These are phyloP conservation scores for Solea senegalensis DNA, from an alignment of 2,113 vertebrate genomes.

Conservation along the genomic window DNA sequence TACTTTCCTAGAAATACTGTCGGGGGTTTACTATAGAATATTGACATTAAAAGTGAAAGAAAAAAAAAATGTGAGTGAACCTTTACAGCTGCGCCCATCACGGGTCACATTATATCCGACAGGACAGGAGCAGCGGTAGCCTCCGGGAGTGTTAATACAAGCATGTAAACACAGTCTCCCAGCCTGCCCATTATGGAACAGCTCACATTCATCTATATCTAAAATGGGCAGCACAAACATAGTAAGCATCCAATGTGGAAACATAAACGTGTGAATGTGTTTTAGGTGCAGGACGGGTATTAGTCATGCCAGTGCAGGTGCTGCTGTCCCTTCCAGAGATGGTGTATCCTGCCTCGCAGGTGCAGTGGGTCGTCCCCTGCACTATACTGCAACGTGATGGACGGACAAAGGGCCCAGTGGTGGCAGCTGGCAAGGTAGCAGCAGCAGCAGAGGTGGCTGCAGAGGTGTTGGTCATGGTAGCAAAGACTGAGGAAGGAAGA, in stretches of 20 bases:
- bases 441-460: slow-evolving; percentile 61
- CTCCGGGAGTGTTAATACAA: slow-evolving; percentile 88
- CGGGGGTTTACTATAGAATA: too few species aligned
- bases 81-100: slow-evolving; percentile 83
- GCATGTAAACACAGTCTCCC: slow-evolving; percentile 84
- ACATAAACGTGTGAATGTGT: neutral
- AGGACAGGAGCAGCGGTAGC: slow-evolving; percentile 88
- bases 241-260: neutral
- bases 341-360: slow-evolving; percentile 86
- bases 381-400: slow-evolving; percentile 83
- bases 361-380: slow-evolving; percentile 84
- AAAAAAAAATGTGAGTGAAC: slow-evolving; percentile 60
- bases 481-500: slow-evolving; percentile 71
- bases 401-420: slow-evolving; percentile 75
- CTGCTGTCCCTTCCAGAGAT: slow-evolving; percentile 79
- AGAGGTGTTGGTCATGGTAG: slow-evolving; percentile 73
- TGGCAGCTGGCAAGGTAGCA: slow-evolving; percentile 67
- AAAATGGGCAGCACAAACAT: slow-evolving; percentile 28
- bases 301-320: slow-evolving; percentile 83
- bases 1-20: neutral
- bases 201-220: slow-evolving; percentile 91
- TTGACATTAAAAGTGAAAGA: neutral
- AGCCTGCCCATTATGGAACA: slow-evolving; percentile 84
- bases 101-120: slow-evolving; percentile 82
- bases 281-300: neutral